phyloP scores from a whole-genome alignment of 2,113 vertebrate species.

The Taurulus bubalis region DNA sequence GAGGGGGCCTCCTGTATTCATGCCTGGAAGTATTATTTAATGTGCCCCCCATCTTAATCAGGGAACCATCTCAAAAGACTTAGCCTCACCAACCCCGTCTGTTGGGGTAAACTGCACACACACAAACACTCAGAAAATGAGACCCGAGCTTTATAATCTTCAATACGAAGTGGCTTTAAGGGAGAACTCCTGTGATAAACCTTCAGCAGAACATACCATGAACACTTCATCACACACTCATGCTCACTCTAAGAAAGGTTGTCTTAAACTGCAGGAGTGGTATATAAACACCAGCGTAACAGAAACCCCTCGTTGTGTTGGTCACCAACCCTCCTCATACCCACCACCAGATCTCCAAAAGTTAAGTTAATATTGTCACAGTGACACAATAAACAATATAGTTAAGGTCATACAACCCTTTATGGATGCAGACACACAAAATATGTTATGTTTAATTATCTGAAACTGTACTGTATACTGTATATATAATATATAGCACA shows the following conservation, averaged over 20 bases:
- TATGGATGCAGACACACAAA: neutral
- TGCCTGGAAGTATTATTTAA: conserved; percentile 55
- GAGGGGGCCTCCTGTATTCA: conserved; percentile 49
- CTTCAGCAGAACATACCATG: conserved; percentile 4
- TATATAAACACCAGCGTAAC: neutral
- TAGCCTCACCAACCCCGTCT: conserved; percentile 19
- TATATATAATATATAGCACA: neutral
- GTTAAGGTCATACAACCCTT: neutral
- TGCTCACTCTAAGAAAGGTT: neutral
- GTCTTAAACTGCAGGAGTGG: neutral
- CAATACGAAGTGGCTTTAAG: conserved; percentile 18
- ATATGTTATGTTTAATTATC: neutral
- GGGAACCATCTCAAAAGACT: conserved; percentile 55
- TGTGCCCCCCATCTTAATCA: conserved; percentile 57
- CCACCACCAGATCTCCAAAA: neutral
- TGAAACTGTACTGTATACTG: neutral
- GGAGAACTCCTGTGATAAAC: neutral
- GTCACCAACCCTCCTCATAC: neutral
- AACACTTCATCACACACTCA: neutral
- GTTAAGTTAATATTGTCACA: neutral
- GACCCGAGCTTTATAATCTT: conserved; percentile 29
- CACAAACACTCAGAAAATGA: conserved; percentile 49
- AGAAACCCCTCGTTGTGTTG: neutral
- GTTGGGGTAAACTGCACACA: neutral
- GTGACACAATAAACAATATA: neutral